Conservation (phyloP, 1,140 invertebrate species). For the Drosophila ironensis region DNA sequence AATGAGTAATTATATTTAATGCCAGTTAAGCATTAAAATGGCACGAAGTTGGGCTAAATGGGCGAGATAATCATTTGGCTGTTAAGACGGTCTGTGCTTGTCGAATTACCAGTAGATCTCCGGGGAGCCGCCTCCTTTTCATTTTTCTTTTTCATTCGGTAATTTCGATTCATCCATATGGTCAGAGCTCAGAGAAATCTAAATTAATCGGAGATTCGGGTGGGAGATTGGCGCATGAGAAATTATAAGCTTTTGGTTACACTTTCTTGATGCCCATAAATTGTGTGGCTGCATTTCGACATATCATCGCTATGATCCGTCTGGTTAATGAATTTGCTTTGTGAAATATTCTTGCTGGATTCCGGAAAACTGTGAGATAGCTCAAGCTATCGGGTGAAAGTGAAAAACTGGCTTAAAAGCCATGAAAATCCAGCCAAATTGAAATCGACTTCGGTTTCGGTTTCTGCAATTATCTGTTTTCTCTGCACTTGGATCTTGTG, state of each 20-base stretch:
- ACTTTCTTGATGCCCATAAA: background rate
- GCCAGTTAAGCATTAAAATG: slow-evolving; percentile 46
- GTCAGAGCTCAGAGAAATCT: slow-evolving; percentile 1
- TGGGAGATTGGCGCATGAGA: background rate
- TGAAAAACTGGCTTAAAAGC: too few species aligned
- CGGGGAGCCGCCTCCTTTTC: background rate
- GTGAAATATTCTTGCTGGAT: too few species aligned
- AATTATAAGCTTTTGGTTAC: too few species aligned
- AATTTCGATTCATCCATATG: background rate
- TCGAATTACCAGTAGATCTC: slow-evolving; percentile 8
- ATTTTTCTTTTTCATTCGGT: slow-evolving; percentile 3
- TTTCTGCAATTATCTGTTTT: slow-evolving; percentile 40
- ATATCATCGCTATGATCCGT: too few species aligned
- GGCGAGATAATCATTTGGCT: slow-evolving; percentile 19
- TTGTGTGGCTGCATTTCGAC: too few species aligned
- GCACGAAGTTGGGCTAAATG: slow-evolving; percentile 46
- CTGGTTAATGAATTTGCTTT: too few species aligned
- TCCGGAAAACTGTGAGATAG: too few species aligned
- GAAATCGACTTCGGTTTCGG: slow-evolving; percentile 10
- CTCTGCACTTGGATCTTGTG: slow-evolving; percentile 33
- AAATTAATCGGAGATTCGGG: background rate
- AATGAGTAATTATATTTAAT: slow-evolving; percentile 55
- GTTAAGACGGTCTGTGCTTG: background rate
- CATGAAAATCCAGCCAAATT: background rate
- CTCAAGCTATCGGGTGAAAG: too few species aligned